Evolutionary conservation across 1,140 invertebrate species (phyloP).

Genomic region (Anoplolepis gracilipes): DNA sequence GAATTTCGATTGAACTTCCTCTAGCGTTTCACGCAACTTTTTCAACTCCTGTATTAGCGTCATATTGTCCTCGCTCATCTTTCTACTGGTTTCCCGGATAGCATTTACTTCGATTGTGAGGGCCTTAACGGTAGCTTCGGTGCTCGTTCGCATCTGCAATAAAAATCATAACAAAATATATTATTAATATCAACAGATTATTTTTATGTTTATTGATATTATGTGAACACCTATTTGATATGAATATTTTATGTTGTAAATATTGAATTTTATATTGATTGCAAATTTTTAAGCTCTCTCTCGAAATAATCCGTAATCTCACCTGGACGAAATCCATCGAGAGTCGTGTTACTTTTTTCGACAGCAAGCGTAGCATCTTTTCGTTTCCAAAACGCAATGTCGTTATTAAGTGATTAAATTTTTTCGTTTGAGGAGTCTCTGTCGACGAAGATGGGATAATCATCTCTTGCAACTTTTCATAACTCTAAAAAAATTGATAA

Average conservation of each 20-base stretch:
- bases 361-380: conserved; percentile 61
- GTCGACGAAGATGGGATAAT: neutral
- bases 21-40: conserved; percentile 62
- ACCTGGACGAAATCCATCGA: conserved; percentile 74
- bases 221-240: too few species aligned
- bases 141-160: conserved; percentile 67
- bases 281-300: neutral
- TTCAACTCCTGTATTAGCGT: conserved; percentile 70
- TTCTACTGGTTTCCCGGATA: conserved; percentile 60
- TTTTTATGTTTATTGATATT: neutral
- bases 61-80: conserved; percentile 67
- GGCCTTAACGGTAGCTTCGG: conserved; percentile 54
- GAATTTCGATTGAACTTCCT: conserved; percentile 46
- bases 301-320: neutral
- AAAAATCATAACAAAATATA: conserved; percentile 10
- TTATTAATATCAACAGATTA: neutral
- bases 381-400: conserved; percentile 69
- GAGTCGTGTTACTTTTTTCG: conserved; percentile 70
- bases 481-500: conserved; percentile 57
- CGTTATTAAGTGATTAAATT: conserved; percentile 56
- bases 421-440: neutral
- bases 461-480: conserved; percentile 3
- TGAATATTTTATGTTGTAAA: neutral
- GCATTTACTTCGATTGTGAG: conserved; percentile 68
- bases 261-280: neutral